These are phyloP conservation scores for Oscheius myriophilus DNA, from an alignment of 2,888 invertebrate genomes.

Conservation along the genomic window DNA sequence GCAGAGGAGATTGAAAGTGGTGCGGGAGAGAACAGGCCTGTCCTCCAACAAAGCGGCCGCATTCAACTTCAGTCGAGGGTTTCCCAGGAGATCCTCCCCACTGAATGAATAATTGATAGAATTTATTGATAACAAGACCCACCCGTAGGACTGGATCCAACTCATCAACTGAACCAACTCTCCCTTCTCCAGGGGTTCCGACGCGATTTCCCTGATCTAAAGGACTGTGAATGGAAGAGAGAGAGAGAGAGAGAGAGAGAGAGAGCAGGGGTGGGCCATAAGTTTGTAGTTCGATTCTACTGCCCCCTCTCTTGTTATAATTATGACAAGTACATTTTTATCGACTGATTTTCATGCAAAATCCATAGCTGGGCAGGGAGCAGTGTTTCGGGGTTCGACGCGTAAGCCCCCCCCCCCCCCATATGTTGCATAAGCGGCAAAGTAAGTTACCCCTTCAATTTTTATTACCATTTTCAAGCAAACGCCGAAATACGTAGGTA, in stretches of 20 bases:
- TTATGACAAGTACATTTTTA: too few species aligned
- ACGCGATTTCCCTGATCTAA: constrained; percentile 86
- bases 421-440: too few species aligned
- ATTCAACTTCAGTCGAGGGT: constrained; percentile 81
- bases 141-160: constrained; percentile 88
- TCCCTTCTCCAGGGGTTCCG: constrained; percentile 89
- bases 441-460: too few species aligned
- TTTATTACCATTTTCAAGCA: too few species aligned
- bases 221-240: constrained; percentile 26
- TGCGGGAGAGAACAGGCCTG: constrained; percentile 82
- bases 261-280: too few species aligned
- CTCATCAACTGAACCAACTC: constrained; percentile 92
- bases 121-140: background rate
- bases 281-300: too few species aligned
- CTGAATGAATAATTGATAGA: constrained; percentile 59
- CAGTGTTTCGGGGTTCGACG: too few species aligned
- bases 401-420: too few species aligned
- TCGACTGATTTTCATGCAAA: too few species aligned
- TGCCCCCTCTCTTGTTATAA: too few species aligned
- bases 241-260: background rate
- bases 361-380: too few species aligned
- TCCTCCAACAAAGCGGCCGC: constrained; percentile 75
- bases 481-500: too few species aligned
- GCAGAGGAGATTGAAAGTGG: constrained; percentile 82
- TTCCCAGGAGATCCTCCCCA: constrained; percentile 86